Base-by-base conservation (phyloP, 1,140 invertebrate species). In the Alviniconcha marisindica region DNA sequence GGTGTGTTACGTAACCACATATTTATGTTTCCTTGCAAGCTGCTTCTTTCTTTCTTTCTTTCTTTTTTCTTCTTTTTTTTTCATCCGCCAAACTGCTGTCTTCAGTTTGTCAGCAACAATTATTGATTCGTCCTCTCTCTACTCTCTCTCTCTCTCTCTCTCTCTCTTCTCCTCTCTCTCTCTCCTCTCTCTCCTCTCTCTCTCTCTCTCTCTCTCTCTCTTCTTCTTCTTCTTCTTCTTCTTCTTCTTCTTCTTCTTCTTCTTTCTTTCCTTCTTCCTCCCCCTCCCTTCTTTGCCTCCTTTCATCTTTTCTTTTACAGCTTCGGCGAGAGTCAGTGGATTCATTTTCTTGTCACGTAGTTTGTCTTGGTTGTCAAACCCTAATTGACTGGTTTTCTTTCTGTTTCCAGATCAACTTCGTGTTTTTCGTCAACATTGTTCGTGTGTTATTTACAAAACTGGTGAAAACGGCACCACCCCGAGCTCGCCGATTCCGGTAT, bases 351-450 rank as follows among this genome's bases (percentile, higher is more conserved):
- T n/a, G n/a, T n/a, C n/a, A n/a, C n/a, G n/a, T n/a, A n/a, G n/a
- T n/a, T n/a, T n/a, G n/a, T n/a, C n/a, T n/a, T n/a, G n/a, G n/a
- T n/a, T n/a, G n/a, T n/a, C n/a, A n/a, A n/a, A n/a, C n/a, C n/a
- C n/a, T n/a, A n/a, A n/a, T n/a, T n/a, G 18, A 24, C 33, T 66
- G 24, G 63, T 33, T 31, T 54, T 33, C 56, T 21, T 54, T 78
- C 2, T 42, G 24, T 38, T 63, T 69, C n/a, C 90, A 96, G 96
- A 91, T 96, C 60, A 96, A 96, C 90, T 95, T 96, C 79, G 90
- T 95, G 38, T 95, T 97, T 73, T 96, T 96, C 90, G 92, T 96
- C 48, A 96, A 96, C 88, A 96, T 97, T 51, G 95, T 96, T 4
- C 93, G 96, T 56, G 95, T 96, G 18, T 94, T 97, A 2, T 94